Base-by-base conservation (phyloP, 2,797 vertebrate species). In the Aldrovandia affinis region DNA sequence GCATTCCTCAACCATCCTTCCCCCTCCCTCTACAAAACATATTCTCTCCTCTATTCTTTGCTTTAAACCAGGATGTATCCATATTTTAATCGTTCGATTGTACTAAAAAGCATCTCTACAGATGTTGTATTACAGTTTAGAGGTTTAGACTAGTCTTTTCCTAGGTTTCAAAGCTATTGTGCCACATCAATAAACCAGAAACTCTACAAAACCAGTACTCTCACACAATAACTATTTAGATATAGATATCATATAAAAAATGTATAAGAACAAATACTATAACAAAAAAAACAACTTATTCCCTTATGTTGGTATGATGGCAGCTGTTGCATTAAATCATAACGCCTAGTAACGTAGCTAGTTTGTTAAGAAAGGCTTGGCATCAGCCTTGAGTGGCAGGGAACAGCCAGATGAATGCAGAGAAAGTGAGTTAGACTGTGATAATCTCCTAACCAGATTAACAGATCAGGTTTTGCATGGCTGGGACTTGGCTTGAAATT, bases 1-100 rank as follows among this genome's bases (percentile, higher is more conserved):
- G 73, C 87, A 88, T 84, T 85, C 59, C 88, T 39, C 3, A 85
- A 88, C 91, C 92, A 94, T 94, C 89, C 88, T 93, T 94, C 93
- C 75, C 83, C 78, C 75, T 50, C 52, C 9, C 81, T 87, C 85
- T 15, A 1, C 8, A 30, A 70, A 77, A 77, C 39, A 7, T 28
- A 80, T 83, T n/a, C 30, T 81, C 15, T 78, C 52, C 75, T 78
- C 39, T n/a, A 55, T n/a, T 44, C 14, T 3, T 14, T 78, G 25
- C 28, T 8, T 10, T 59, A 77, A 44, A 83, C 10, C 30, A 22
- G 30, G 10, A 44, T 8, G 39, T 28, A 59, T n/a, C 8, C 20
- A 28, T n/a, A 54, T 33, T 33, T 18, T 1, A 80, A 80, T 55
- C 47, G 14, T 28, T 77, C 6, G 36, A 22, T 10, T 44, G 18